Evolutionary conservation across 2,888 invertebrate species (phyloP).

Genomic region (Resseliella maxima): DNA sequence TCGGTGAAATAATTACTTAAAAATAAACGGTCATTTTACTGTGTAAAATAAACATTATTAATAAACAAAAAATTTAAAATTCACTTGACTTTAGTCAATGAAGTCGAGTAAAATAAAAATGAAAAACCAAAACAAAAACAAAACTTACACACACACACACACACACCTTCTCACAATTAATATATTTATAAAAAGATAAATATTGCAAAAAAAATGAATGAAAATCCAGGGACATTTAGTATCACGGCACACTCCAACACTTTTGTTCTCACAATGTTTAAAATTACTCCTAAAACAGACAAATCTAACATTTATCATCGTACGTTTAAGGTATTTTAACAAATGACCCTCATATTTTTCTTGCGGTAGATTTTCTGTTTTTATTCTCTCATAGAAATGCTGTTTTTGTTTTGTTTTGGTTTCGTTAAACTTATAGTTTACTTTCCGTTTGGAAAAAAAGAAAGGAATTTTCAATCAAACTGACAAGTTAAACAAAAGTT

Average conservation of each 20-base stretch:
- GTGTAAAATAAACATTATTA: no score
- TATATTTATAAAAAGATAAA: neutral
- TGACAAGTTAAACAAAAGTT: no score
- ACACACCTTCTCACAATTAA: neutral
- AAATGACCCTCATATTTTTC: neutral
- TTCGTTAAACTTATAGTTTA: no score
- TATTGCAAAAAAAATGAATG: neutral
- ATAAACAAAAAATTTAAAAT: no score
- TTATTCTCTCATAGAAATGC: neutral
- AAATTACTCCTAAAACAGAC: constrained; percentile 30
- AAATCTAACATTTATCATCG: constrained; percentile 19
- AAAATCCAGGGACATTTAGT: constrained; percentile 32
- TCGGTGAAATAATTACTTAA: no score
- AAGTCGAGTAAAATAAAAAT: no score
- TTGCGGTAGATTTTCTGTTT: neutral
- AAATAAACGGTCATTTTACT: no score
- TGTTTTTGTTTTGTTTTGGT: no score
- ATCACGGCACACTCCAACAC: neutral
- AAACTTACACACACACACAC: no score
- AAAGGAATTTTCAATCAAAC: no score
- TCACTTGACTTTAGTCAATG: no score
- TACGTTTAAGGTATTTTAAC: constrained; percentile 43
- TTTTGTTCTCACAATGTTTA: constrained; percentile 13
- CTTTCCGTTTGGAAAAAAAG: neutral
- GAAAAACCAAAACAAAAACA: no score